phyloP scores from a whole-genome alignment of 2,888 invertebrate species.

The Aspidiotus destructor region DNA sequence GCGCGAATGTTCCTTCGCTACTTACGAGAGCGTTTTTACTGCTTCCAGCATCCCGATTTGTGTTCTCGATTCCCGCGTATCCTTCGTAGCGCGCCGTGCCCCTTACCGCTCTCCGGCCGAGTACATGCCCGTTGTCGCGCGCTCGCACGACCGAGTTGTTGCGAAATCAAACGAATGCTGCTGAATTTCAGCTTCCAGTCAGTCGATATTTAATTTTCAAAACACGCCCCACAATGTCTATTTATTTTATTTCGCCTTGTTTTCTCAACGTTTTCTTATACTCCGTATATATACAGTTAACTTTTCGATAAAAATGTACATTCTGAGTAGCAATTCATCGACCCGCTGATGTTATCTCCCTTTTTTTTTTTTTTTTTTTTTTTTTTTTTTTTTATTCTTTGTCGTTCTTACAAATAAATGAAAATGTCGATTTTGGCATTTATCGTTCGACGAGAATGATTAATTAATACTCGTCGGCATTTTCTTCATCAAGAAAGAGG shows the following conservation, averaged over 20 bases:
- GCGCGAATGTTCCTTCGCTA: constrained; percentile 28
- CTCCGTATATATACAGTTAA: background rate
- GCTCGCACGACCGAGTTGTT: constrained; percentile 25
- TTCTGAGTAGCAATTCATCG: background rate
- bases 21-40: constrained; percentile 28
- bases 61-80: constrained; percentile 14
- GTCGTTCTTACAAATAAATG: background rate
- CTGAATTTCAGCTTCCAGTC: constrained; percentile 29
- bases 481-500: no score
- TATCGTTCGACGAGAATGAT: no score
- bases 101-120: background rate
- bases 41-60: constrained; percentile 31
- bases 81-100: constrained; percentile 13
- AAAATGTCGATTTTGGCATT: no score
- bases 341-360: background rate
- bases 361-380: background rate
- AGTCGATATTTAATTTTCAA: constrained; percentile 33
- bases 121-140: constrained; percentile 8
- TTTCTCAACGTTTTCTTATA: constrained; percentile 9
- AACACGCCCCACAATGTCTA: constrained; percentile 27
- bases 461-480: no score
- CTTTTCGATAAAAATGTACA: no score
- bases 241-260: constrained; percentile 21
- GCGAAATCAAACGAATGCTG: constrained; percentile 31
- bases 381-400: background rate